A percentile compares a stretch with the other conserved stretches of the same genome.
These are phyloP conservation scores for Mayetiola destructor DNA, from an alignment of 2,888 invertebrate genomes.

Conservation along the genomic window DNA sequence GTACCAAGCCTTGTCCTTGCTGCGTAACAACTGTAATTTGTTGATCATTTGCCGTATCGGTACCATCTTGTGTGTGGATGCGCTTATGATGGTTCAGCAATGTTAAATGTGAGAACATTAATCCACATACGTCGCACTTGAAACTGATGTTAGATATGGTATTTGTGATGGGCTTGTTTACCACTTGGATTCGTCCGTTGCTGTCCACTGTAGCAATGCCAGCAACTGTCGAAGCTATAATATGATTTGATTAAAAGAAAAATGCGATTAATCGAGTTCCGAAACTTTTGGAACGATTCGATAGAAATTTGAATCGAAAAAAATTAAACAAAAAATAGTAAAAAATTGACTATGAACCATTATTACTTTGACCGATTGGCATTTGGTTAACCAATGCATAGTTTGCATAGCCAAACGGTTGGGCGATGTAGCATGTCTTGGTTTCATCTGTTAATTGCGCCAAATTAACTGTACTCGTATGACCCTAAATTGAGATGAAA, in stretches of 20 bases:
- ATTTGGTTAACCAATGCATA: slow-evolving; percentile 77
- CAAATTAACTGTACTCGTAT: slow-evolving; percentile 48
- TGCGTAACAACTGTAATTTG: slow-evolving; percentile 42
- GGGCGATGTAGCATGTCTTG: slow-evolving; percentile 60
- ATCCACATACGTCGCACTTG: slow-evolving; percentile 75
- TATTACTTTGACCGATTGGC: slow-evolving; percentile 54
- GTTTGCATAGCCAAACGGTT: slow-evolving; percentile 58
- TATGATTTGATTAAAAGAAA: neutral
- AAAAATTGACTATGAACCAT: neutral
- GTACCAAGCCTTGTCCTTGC: slow-evolving; percentile 16
- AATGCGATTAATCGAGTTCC: too few species aligned
- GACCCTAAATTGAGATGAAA: slow-evolving; percentile 32
- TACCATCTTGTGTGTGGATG: slow-evolving; percentile 51
- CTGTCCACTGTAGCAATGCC: slow-evolving; percentile 35
- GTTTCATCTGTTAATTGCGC: slow-evolving; percentile 51
- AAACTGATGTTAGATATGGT: slow-evolving; percentile 70
- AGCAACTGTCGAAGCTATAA: slow-evolving; percentile 23
- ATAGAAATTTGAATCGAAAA: neutral
- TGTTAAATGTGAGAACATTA: slow-evolving; percentile 70
- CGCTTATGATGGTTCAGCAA: slow-evolving; percentile 76
- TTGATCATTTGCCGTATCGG: slow-evolving; percentile 35
- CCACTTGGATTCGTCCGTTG: slow-evolving; percentile 34
- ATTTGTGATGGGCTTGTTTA: slow-evolving; percentile 39
- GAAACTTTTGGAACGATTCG: neutral
- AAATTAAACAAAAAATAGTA: neutral